phyloP scores from a whole-genome alignment of 2,888 invertebrate species.

The Drosophila meridionalis region DNA sequence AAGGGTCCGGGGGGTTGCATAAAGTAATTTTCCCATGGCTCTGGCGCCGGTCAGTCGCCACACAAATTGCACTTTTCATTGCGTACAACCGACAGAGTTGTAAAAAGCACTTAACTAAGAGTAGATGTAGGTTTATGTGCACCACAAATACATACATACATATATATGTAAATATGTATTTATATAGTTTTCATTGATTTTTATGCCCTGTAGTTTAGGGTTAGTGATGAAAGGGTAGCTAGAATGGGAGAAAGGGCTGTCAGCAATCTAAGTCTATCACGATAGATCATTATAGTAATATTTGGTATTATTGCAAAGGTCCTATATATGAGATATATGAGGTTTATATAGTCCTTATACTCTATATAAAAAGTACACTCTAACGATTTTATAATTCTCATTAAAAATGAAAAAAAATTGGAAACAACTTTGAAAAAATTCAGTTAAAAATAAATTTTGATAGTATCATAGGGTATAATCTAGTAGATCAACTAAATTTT shows the following conservation, averaged over 20 bases:
- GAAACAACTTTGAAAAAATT: no score
- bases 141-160: constrained; percentile 6
- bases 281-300: no score
- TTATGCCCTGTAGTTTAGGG: constrained; percentile 15
- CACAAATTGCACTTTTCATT: constrained; percentile 61
- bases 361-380: no score
- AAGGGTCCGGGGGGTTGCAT: constrained; percentile 42
- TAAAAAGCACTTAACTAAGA: constrained; percentile 30
- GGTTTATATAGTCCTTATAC: no score
- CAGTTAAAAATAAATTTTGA: no score
- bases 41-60: constrained; percentile 63
- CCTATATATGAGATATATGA: no score
- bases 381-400: no score
- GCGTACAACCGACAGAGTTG: constrained; percentile 41
- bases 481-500: not conserved
- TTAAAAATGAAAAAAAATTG: no score
- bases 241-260: no score
- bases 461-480: not conserved
- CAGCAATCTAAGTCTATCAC: not conserved
- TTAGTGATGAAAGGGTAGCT: not conserved
- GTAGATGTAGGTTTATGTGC: constrained; percentile 14
- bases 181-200: constrained; percentile 59
- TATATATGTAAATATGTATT: not conserved
- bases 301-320: no score
- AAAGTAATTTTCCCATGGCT: constrained; percentile 56